Evolutionary conservation across 1,140 invertebrate species (phyloP).

Genomic region (Aphaenogaster floridana): DNA sequence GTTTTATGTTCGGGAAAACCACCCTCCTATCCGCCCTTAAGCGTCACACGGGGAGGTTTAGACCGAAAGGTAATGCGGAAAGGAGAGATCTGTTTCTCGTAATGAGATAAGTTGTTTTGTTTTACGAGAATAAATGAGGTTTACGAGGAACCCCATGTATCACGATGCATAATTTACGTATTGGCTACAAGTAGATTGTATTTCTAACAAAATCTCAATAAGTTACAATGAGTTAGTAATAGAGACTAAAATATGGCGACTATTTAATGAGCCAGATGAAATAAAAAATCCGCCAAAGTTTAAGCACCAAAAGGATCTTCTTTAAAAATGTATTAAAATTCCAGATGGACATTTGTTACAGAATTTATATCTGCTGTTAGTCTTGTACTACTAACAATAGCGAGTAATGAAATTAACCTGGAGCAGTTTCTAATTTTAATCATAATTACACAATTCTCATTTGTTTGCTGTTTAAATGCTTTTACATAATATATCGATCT

Average conservation of each 20-base stretch:
- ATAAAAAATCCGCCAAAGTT: not conserved
- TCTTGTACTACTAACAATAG: not conserved
- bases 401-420: not conserved
- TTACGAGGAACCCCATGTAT: constrained; percentile 43
- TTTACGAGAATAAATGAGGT: constrained; percentile 69
- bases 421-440: not conserved
- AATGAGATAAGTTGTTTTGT: constrained; percentile 79
- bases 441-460: not conserved
- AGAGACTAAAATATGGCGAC: not conserved
- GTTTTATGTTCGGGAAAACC: not conserved
- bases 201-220: constrained; percentile 15
- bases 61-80: not conserved
- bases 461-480: not conserved
- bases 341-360: not conserved
- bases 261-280: not conserved
- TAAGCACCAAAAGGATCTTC: not conserved
- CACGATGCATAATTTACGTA: constrained; percentile 77
- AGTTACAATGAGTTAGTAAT: not conserved
- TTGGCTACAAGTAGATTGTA: constrained; percentile 76
- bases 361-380: not conserved
- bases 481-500: not conserved
- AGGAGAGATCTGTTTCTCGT: constrained; percentile 60
- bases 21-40: not conserved
- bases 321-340: not conserved
- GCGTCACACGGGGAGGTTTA: not conserved